Percentiles rank a stretch among this genome's conserved stretches.
These are phyloP conservation scores for Magallana ariakensis DNA, from an alignment of 1,140 invertebrate genomes.

Conservation along the genomic window DNA sequence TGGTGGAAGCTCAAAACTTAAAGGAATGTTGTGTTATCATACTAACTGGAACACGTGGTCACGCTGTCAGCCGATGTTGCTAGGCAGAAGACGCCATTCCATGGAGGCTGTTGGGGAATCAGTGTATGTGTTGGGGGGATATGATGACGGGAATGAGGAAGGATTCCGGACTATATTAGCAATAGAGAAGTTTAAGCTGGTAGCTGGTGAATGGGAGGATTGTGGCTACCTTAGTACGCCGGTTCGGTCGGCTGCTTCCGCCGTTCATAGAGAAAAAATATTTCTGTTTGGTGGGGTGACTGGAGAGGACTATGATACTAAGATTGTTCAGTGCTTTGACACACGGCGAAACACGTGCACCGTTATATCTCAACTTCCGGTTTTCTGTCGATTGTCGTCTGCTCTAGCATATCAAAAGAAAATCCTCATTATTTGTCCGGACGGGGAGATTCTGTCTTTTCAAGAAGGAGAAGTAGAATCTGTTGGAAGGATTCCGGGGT, in stretches of 20 bases:
- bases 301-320: conserved; percentile 57
- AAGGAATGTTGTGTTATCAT: conserved; percentile 58
- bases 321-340: conserved; percentile 66
- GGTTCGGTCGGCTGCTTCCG: conserved; percentile 60
- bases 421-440: conserved; percentile 71
- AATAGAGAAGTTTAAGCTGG: conserved; percentile 63
- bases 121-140: conserved; percentile 66
- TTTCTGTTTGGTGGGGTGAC: conserved; percentile 64
- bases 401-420: conserved; percentile 67
- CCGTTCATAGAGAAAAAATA: conserved; percentile 60
- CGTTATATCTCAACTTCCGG: conserved; percentile 66
- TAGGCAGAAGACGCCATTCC: conserved; percentile 63
- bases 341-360: conserved; percentile 54
- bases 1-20: conserved; percentile 63
- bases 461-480: conserved; percentile 48
- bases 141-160: conserved; percentile 54
- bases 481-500: conserved; percentile 67
- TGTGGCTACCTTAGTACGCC: conserved; percentile 59
- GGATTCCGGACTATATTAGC: conserved; percentile 55
- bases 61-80: conserved; percentile 60
- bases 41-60: conserved; percentile 61
- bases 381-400: conserved; percentile 70
- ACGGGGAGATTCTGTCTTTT: conserved; percentile 69
- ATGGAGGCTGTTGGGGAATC: conserved; percentile 60
- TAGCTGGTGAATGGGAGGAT: conserved; percentile 59